Conservation (phyloP, 2,888 invertebrate species). For the Leptinotarsa rubiginosa region DNA sequence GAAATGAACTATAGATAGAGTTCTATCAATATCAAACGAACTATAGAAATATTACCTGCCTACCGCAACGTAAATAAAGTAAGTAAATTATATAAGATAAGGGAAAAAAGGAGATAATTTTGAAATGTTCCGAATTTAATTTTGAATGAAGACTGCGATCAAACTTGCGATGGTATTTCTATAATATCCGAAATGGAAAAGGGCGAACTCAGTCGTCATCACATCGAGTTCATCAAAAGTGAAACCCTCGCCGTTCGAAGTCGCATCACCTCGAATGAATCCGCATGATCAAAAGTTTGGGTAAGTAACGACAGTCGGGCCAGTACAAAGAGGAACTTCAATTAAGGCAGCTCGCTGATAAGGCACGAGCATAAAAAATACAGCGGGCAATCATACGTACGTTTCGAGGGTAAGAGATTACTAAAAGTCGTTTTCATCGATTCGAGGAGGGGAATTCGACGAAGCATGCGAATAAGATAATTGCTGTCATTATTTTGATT, state of each 20-base stretch:
- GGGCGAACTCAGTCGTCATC: not conserved
- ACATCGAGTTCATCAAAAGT: constrained; percentile 12
- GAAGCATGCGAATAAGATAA: constrained; percentile 20
- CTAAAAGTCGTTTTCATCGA: constrained; percentile 19
- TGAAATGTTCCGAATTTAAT: too few relatives aligned
- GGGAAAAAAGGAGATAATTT: too few relatives aligned
- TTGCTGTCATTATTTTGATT: constrained; percentile 19
- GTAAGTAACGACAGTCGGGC: constrained; percentile 54
- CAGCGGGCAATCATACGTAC: constrained; percentile 21
- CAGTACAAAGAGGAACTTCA: constrained; percentile 55
- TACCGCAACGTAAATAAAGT: too few relatives aligned
- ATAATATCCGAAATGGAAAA: not conserved
- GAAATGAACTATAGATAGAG: too few relatives aligned
- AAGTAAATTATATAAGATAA: too few relatives aligned
- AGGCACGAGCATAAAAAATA: constrained; percentile 38
- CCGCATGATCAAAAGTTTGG: constrained; percentile 18
- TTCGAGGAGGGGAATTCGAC: constrained; percentile 11
- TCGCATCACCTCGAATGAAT: constrained; percentile 14
- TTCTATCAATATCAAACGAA: too few relatives aligned
- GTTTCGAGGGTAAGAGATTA: constrained; percentile 16
- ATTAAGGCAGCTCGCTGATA: constrained; percentile 56
- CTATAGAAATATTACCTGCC: too few relatives aligned
- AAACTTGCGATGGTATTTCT: not conserved
- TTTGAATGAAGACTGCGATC: too few relatives aligned
- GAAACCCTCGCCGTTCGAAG: constrained; percentile 5